Evolutionary conservation across 2,797 vertebrate genomes (phyloP).

Genomic region (Geotrypetes seraphini): DNA sequence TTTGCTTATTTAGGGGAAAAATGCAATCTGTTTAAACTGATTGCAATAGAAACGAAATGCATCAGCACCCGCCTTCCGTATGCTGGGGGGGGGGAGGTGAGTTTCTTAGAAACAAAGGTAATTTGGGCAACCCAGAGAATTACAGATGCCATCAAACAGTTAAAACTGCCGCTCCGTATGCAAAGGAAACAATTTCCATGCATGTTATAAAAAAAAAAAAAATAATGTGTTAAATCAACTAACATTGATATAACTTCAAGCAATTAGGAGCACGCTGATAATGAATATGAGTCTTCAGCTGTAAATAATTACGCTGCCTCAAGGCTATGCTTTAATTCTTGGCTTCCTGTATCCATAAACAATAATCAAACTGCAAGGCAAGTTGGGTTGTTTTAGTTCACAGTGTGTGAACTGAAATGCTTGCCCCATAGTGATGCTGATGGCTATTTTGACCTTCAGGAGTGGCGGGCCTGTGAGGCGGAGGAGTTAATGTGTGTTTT

Average conservation of each 20-base stretch:
- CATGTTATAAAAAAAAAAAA: constrained; percentile 79
- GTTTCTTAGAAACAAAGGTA: constrained; percentile 18
- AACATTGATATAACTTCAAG: constrained; percentile 99
- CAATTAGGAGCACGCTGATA: constrained; percentile 98
- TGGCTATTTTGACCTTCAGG: constrained; percentile 88
- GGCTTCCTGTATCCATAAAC: constrained; percentile 97
- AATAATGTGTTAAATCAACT: constrained; percentile 94
- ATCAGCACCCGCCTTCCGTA: not conserved
- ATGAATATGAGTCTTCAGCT: constrained; percentile 99
- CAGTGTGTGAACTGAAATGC: constrained; percentile 75
- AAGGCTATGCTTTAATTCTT: constrained; percentile 96
- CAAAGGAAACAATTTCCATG: constrained; percentile 79
- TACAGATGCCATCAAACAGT: constrained; percentile 59
- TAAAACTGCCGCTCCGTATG: constrained; percentile 70
- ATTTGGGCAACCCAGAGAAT: constrained; percentile 42
- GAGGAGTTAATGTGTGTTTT: constrained; percentile 61
- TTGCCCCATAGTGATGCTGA: constrained; percentile 79
- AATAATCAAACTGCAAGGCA: constrained; percentile 97
- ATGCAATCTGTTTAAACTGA: no score
- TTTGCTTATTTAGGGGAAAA: no score
- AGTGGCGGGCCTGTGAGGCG: constrained; percentile 62
- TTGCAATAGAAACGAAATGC: constrained; percentile 10
- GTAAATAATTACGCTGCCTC: constrained; percentile 98
- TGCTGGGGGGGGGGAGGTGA: constrained; percentile 11
- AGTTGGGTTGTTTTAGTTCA: constrained; percentile 78